phyloP scores from a whole-genome alignment of 2,797 vertebrate species.

The Protonibea diacanthus region DNA sequence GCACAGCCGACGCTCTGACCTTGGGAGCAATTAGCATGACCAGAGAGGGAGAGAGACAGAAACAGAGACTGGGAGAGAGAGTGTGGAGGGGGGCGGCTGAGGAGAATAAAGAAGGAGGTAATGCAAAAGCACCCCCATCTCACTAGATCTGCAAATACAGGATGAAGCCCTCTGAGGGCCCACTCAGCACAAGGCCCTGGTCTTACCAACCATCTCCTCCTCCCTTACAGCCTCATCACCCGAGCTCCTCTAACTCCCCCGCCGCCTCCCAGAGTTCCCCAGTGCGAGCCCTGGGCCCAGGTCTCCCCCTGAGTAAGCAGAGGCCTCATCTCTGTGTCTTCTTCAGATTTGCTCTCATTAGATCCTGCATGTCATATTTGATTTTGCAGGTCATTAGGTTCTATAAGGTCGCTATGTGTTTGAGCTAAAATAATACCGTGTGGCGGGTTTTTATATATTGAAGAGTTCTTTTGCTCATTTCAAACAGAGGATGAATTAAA shows the following conservation, averaged over 20 bases:
- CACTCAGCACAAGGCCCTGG: constrained; percentile 68
- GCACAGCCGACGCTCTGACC: constrained; percentile 80
- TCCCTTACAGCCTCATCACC: constrained; percentile 47
- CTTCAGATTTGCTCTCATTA: constrained; percentile 63
- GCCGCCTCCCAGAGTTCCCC: constrained; percentile 44
- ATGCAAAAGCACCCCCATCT: constrained; percentile 71
- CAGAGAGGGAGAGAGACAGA: constrained; percentile 71
- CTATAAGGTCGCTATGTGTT: constrained; percentile 35
- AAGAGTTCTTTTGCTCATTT: constrained; percentile 32
- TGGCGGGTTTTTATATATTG: constrained; percentile 33
- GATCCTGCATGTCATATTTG: constrained; percentile 49
- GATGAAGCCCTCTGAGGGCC: constrained; percentile 72
- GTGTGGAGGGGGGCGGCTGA: constrained; percentile 39
- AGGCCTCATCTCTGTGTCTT: constrained; percentile 54
- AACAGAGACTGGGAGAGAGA: constrained; percentile 50
- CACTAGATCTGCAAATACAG: constrained; percentile 70
- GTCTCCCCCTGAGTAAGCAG: constrained; percentile 56
- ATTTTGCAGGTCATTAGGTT: constrained; percentile 67
- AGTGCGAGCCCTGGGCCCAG: constrained; percentile 43
- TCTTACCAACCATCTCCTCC: constrained; percentile 62
- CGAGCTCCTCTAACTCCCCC: constrained; percentile 50
- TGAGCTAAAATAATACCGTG: constrained; percentile 27
- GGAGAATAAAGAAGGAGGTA: constrained; percentile 77
- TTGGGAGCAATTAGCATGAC: constrained; percentile 89
- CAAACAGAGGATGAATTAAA: constrained; percentile 38